phyloP scores from a whole-genome alignment of 2,888 invertebrate species.

The Oligia latruncula region DNA sequence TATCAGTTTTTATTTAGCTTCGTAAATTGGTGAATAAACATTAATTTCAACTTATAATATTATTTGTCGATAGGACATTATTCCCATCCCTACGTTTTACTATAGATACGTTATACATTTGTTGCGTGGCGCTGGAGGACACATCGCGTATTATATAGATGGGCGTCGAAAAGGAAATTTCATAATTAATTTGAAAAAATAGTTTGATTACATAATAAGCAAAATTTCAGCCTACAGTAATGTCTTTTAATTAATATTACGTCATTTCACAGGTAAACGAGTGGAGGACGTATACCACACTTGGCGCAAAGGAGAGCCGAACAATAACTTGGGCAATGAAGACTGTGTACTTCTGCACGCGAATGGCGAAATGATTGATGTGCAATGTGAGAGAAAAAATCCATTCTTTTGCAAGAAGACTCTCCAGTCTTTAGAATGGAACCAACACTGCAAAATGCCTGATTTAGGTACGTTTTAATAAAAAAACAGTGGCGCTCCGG shows the following conservation, averaged over 20 bases:
- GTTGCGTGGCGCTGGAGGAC: no score
- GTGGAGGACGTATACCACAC: constrained; percentile 26
- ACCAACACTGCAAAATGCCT: constrained; percentile 19
- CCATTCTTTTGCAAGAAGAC: constrained; percentile 37
- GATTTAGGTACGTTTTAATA: constrained; percentile 24
- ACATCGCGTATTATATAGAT: no score
- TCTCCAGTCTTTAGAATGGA: constrained; percentile 35
- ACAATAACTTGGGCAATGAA: constrained; percentile 9
- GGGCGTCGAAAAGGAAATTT: no score
- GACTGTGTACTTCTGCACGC: background rate
- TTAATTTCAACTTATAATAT: no score
- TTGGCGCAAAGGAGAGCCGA: constrained; percentile 24
- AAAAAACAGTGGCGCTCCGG: no score
- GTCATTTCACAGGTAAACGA: constrained; percentile 30
- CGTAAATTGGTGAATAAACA: no score
- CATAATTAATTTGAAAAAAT: no score
- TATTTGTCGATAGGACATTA: no score
- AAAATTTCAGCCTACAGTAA: background rate
- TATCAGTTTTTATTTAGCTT: no score
- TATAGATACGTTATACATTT: no score
- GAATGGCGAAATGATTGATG: constrained; percentile 7
- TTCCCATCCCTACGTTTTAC: no score
- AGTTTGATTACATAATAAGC: no score
- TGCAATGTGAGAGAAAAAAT: background rate
- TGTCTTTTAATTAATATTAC: background rate